phyloP scores from a whole-genome alignment of 1,140 invertebrate species.

The Aphis craccivora region DNA sequence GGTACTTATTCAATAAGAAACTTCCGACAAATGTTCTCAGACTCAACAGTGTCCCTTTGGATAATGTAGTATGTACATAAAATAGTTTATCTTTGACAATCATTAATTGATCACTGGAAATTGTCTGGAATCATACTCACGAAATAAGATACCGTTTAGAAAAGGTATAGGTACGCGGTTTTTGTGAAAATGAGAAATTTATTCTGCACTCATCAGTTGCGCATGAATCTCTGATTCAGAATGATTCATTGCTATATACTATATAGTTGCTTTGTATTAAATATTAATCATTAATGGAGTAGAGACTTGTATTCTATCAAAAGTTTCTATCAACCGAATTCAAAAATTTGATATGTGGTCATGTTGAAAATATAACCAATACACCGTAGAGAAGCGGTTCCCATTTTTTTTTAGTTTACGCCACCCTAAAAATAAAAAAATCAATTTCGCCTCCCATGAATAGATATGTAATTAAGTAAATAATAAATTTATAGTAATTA shows the following conservation, averaged over 20 bases:
- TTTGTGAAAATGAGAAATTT: slow-evolving; percentile 23
- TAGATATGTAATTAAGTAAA: no score
- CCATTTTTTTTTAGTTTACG: no score
- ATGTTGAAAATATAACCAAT: no score
- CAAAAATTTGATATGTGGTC: slow-evolving; percentile 21
- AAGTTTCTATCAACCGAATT: slow-evolving; percentile 20
- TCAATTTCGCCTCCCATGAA: no score
- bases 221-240: slow-evolving; percentile 43
- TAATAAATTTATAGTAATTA: no score
- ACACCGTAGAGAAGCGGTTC: neutral
- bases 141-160: slow-evolving; percentile 56
- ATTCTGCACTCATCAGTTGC: slow-evolving; percentile 16
- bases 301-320: slow-evolving; percentile 57
- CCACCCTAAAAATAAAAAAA: no score
- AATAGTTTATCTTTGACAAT: slow-evolving; percentile 45
- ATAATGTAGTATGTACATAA: slow-evolving; percentile 52
- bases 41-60: slow-evolving; percentile 1
- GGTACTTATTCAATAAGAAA: slow-evolving; percentile 43
- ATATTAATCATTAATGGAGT: slow-evolving; percentile 53
- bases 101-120: slow-evolving; percentile 51
- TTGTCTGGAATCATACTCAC: neutral
- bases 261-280: slow-evolving; percentile 23
- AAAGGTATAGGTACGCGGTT: slow-evolving; percentile 45
- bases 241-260: slow-evolving; percentile 49
- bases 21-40: neutral